phyloP scores from a whole-genome alignment of 2,888 invertebrate species.

The Endotricha flammealis region DNA sequence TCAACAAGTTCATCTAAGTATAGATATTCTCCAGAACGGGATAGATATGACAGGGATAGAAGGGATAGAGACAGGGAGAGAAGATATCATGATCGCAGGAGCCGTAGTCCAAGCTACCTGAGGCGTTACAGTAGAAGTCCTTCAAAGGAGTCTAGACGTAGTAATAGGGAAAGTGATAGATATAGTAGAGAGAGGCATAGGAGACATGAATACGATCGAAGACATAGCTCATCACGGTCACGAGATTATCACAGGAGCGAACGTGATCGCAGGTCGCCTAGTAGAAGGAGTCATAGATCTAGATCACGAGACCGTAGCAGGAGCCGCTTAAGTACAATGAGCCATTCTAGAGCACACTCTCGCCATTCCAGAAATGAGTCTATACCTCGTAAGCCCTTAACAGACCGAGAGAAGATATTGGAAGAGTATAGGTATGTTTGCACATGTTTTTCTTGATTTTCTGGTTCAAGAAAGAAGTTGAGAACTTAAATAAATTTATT shows the following conservation, averaged over 20 bases:
- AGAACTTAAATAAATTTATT: too few relatives aligned
- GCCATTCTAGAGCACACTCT: conserved; percentile 16
- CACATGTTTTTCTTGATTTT: too few relatives aligned
- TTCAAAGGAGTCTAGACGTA: conserved; percentile 24
- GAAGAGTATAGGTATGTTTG: conserved; percentile 61
- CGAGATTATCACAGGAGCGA: conserved; percentile 38
- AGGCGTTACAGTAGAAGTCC: conserved; percentile 35
- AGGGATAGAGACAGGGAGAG: conserved; percentile 22
- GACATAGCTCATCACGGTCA: conserved; percentile 32
- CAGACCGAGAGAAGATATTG: conserved; percentile 65
- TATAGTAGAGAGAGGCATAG: conserved; percentile 29
- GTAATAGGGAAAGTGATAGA: conserved; percentile 29
- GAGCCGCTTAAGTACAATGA: conserved; percentile 29
- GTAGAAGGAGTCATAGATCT: conserved; percentile 34
- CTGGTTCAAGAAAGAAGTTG: too few relatives aligned
- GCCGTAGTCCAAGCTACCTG: conserved; percentile 37
- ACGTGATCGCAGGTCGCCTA: conserved; percentile 27
- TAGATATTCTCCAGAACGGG: conserved; percentile 31
- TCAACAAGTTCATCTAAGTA: conserved; percentile 19
- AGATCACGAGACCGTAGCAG: conserved; percentile 28
- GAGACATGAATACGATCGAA: conserved; percentile 36
- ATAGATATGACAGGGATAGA: conserved; percentile 25
- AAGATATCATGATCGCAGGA: conserved; percentile 24
- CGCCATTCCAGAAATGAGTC: conserved; percentile 29
- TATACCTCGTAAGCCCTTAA: conserved; percentile 39